phyloP scores from a whole-genome alignment of 2,113 vertebrate species.

The Bufo bufo region DNA sequence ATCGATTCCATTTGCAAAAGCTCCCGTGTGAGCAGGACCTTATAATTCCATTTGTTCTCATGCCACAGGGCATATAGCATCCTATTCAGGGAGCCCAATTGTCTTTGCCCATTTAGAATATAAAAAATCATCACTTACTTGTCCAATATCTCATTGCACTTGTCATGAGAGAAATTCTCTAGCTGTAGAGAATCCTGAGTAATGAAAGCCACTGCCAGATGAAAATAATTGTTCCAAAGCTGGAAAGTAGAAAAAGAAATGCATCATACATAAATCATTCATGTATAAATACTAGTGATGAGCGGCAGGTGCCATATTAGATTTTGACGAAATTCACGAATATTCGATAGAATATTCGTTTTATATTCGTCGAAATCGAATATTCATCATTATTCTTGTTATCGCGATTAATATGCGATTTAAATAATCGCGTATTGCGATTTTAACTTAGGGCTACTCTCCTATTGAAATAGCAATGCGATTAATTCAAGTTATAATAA shows the following conservation, averaged over 20 bases:
- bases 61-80: neutral
- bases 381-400: too few species aligned
- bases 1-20: too few species aligned
- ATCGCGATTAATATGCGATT: too few species aligned
- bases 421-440: too few species aligned
- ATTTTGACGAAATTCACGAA: too few species aligned
- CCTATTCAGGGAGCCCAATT: neutral
- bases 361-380: too few species aligned
- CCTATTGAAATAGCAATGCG: too few species aligned
- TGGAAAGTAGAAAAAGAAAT: slow-evolving; percentile 71
- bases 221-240: slow-evolving; percentile 99
- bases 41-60: neutral
- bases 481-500: too few species aligned
- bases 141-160: slow-evolving; percentile 92
- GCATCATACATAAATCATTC: slow-evolving; percentile 64
- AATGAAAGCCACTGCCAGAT: slow-evolving; percentile 97
- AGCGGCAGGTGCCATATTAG: too few species aligned
- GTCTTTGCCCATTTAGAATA: slow-evolving; percentile 24
- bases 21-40: too few species aligned
- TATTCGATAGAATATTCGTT: too few species aligned
- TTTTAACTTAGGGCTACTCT: too few species aligned
- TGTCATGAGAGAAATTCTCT: slow-evolving; percentile 92
- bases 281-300: slow-evolving; percentile 73
- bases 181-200: slow-evolving; percentile 97
- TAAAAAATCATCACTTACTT: slow-evolving; percentile 76